Base-by-base conservation (phyloP, 1,140 invertebrate species). In the Oryctes rhinoceros region DNA sequence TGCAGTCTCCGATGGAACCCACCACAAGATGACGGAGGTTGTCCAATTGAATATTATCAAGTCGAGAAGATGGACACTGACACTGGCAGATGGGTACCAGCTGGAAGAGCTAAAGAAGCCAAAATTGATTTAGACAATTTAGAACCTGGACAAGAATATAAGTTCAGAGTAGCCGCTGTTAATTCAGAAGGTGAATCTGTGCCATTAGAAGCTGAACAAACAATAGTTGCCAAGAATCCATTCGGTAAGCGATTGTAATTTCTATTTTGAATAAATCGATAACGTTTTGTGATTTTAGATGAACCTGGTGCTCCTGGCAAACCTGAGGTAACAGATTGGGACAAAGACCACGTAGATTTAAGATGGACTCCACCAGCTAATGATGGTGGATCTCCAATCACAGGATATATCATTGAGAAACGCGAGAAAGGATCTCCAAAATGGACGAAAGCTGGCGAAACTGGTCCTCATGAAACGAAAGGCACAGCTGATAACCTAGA, bases 221-320 rank as follows among this genome's bases (percentile, higher is more conserved):
- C 95, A 18, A 96, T 98, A 80, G 91, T 98, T 82, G 98, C 98
- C 24, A 99, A 99, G 89, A 98, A 99, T 96, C 97, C 97, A 84
- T 99, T 96, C 87, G 96, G 94, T 96, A 88, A 89, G 88, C 82
- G 71, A 79, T 37, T 49, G 76, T 76, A 39, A 80, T 80, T 13
- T 20, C n/a, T 59, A 11, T 11, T 18, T 59, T 37, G 13, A 35
- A 0, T 67, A 15, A 79, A 65, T 39, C 15, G 20, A 74, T 79
- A 49, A 59, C 65, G 24, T 77, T 53, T 67, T 71, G 6, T 79
- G 44, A 80, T 84, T 88, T 62, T 83, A 94, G 95, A 98, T 88
- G 95, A 96, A 87, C 97, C 97, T 83, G 97, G 96, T 80, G 92
- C 96, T 84, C 96, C 97, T 80, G 95, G 95, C 62, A 93, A 93